A percentile compares a stretch with the other conserved stretches of the same genome.
These are phyloP conservation scores for Drosophila kanekoi DNA, from an alignment of 2,888 invertebrate species.

Conservation along the genomic window DNA sequence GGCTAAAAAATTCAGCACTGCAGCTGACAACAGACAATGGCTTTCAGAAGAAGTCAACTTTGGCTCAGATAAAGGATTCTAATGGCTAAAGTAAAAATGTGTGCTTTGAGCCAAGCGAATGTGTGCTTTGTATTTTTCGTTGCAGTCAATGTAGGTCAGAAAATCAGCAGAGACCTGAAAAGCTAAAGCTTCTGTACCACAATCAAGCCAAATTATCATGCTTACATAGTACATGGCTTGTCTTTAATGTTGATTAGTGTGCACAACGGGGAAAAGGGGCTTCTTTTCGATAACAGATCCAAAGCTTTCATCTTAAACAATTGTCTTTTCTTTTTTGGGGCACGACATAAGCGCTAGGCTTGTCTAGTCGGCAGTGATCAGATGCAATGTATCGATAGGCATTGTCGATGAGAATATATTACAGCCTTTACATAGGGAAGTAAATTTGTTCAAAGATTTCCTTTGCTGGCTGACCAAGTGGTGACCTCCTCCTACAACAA, in stretches of 20 bases:
- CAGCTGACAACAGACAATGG: slow-evolving; percentile 10
- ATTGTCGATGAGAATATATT: no score
- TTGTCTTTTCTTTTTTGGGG: no score
- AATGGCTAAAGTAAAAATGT: slow-evolving; percentile 7
- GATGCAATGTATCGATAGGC: no score
- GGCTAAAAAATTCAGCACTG: slow-evolving; percentile 9
- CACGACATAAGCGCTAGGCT: no score
- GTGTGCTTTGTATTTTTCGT: not conserved
- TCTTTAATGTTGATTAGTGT: not conserved
- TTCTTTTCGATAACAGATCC: no score
- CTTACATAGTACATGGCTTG: not conserved
- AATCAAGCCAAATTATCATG: not conserved
- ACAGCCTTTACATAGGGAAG: no score
- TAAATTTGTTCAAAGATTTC: no score
- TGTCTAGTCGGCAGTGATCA: no score
- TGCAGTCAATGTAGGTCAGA: not conserved
- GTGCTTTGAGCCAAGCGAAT: slow-evolving; percentile 2
- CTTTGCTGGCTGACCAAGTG: no score
- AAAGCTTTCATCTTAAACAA: no score
- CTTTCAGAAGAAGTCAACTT: not conserved
- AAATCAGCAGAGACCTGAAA: slow-evolving; percentile 3
- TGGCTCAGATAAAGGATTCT: slow-evolving; percentile 5
- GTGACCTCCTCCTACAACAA: no score
- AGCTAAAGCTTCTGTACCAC: not conserved
- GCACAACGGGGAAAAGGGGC: no score